These are phyloP conservation scores for Thrips palmi DNA, from an alignment of 1,140 invertebrate genomes.

Conservation along the genomic window DNA sequence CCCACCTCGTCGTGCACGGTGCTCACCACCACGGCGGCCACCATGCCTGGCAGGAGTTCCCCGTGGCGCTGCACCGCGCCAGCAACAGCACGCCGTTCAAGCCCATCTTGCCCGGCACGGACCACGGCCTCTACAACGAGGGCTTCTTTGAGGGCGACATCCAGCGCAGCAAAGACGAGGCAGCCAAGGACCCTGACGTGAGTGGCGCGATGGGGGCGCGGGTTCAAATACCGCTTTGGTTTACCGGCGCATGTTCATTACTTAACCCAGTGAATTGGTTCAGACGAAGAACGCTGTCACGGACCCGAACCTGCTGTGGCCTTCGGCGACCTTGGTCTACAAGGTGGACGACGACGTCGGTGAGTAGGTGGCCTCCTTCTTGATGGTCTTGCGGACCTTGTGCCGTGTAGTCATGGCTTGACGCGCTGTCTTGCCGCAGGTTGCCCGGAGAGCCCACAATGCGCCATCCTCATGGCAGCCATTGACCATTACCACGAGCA, in stretches of 20 bases:
- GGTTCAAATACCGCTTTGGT: neutral
- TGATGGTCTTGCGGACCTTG: neutral
- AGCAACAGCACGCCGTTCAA: no score
- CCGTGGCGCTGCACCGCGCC: no score
- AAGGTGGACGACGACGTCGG: conserved; percentile 17
- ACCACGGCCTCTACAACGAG: conserved; percentile 16
- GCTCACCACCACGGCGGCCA: no score
- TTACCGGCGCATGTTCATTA: no score
- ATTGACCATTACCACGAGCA: conserved; percentile 19
- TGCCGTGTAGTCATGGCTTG: neutral
- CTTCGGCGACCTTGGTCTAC: conserved; percentile 16
- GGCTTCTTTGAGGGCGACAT: conserved; percentile 18
- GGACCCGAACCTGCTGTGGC: conserved; percentile 16
- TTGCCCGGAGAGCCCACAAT: conserved; percentile 19
- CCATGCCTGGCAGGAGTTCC: no score
- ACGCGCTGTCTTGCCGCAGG: conserved; percentile 13
- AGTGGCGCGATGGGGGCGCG: no score
- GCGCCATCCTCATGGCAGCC: conserved; percentile 19
- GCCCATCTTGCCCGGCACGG: conserved; percentile 15
- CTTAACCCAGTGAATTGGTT: no score
- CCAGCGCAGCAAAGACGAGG: neutral
- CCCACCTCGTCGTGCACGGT: no score
- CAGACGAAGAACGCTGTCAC: conserved; percentile 15
- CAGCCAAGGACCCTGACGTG: neutral
- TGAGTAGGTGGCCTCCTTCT: conserved; percentile 8